These are phyloP conservation scores for Psilopogon haemacephalus DNA, from an alignment of 2,113 vertebrate species.

Conservation along the genomic window DNA sequence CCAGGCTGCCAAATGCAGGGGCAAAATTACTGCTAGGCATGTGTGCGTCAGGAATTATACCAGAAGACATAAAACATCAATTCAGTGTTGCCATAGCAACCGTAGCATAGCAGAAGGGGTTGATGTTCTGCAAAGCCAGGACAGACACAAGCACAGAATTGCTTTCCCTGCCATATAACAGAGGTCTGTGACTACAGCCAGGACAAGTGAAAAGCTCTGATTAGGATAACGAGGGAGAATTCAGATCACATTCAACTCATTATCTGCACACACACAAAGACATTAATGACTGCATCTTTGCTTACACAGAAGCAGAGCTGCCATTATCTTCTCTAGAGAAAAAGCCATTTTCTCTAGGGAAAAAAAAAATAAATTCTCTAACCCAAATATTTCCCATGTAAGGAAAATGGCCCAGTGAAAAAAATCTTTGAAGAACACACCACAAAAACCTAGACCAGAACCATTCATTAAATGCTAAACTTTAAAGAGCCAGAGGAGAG, in stretches of 20 bases:
- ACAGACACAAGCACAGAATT: not conserved
- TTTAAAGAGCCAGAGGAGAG: too few relatives aligned
- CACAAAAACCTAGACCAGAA: too few relatives aligned
- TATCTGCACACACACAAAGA: not conserved
- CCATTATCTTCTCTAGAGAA: too few relatives aligned
- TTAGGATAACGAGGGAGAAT: not conserved
- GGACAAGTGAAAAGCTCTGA: not conserved
- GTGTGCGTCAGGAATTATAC: not conserved
- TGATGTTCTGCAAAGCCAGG: not conserved
- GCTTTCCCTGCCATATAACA: not conserved
- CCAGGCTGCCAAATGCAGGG: not conserved
- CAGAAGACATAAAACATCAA: not conserved
- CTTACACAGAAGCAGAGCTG: not conserved
- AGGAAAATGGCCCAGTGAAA: too few relatives aligned
- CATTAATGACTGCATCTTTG: not conserved
- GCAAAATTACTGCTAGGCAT: fast-evolving
- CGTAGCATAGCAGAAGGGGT: not conserved
- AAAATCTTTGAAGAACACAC: too few relatives aligned
- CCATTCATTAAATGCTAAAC: too few relatives aligned
- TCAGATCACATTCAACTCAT: not conserved
- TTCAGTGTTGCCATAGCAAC: not conserved
- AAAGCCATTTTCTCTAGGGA: too few relatives aligned
- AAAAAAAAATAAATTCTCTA: too few relatives aligned
- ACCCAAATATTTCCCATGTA: too few relatives aligned
- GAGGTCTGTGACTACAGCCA: not conserved